Base-by-base conservation (phyloP, 2,797 vertebrate genomes). In the Propithecus deckenii region DNA sequence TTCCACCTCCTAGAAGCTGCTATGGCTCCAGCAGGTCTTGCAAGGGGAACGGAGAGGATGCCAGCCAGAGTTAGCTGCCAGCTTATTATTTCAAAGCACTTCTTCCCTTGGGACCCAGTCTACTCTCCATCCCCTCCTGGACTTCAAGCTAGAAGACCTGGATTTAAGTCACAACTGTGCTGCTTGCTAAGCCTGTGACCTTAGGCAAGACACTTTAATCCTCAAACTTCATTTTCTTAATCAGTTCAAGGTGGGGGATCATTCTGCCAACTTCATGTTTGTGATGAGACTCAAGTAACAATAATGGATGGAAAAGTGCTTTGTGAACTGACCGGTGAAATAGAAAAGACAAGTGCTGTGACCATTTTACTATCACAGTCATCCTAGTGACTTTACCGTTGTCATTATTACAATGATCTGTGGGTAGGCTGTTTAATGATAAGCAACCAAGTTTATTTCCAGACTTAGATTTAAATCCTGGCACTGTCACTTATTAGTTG, bases 1-100 rank as follows among this genome's bases (percentile, higher is more conserved):
- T 86, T 74, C 72, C 83, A 96, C 46, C 11, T 67, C 71, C 93
- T 90, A 78, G 71, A 96, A 93, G 67, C 93, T 93, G 79, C 86
- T 52, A 59, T 94, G 91, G 76, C 28, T 86, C 65, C 61, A 61
- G 63, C 13, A 75, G 5, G 38, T 71, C 59, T 57, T 43, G 17
- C 6, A 3, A 4, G 30, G 80, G 71, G 79, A 91, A 78, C 0
- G 0, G 57, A 57, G 15, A 63, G 32, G 59, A 71, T 7, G 43
- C 11, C 35, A 71, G 67, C 61, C 96, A 78, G 83, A 63, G 38
- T 23, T 32, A 30, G 23, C 72, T 74, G 91, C 55, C 67, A 65
- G 50, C 48, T 38, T 41, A 63, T 55, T 59, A 55, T 74, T 79
- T 72, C 86, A 72, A 87, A 96, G 65, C 38, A 4, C 32, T 72